Percentiles rank a stretch among this genome's conserved stretches.
phyloP scores from a whole-genome alignment of 2,888 invertebrate genomes.

The Epinotia brunnichana region DNA sequence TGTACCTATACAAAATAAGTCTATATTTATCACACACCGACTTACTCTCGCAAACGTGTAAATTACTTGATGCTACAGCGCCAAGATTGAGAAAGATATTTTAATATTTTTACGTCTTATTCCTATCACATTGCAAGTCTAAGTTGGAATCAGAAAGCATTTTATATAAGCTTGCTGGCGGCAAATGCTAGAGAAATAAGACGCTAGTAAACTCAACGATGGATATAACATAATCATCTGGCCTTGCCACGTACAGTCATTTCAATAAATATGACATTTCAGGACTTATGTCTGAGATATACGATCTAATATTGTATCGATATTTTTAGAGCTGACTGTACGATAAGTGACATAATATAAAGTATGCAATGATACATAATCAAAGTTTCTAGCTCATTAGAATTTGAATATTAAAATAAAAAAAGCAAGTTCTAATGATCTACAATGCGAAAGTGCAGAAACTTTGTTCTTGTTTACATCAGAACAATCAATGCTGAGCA shows the following conservation, averaged over 20 bases:
- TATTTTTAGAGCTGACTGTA: constrained; percentile 2
- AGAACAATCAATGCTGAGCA: constrained; percentile 6
- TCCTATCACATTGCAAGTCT: constrained; percentile 1
- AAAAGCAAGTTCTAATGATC: constrained; percentile 2
- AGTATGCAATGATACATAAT: constrained; percentile 11
- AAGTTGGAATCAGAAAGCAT: constrained; percentile 5
- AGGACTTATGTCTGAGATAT: neutral
- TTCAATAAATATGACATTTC: constrained; percentile 1
- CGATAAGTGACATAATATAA: constrained; percentile 8
- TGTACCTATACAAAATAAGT: constrained; percentile 28
- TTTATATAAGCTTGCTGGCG: constrained; percentile 1
- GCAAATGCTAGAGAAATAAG: constrained; percentile 22
- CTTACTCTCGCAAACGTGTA: constrained; percentile 15
- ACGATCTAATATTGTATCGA: neutral
- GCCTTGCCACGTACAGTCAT: constrained; percentile 3
- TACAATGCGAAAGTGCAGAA: constrained; percentile 9
- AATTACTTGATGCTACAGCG: constrained; percentile 6
- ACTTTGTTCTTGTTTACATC: constrained; percentile 24
- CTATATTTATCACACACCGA: constrained; percentile 33
- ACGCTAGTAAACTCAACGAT: constrained; percentile 25
- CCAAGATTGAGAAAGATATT: constrained; percentile 14
- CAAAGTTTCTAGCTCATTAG: constrained; percentile 29
- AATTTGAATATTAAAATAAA: constrained; percentile 3
- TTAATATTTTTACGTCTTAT: constrained; percentile 13
- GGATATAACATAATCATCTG: constrained; percentile 20